A percentile compares a stretch with the other conserved stretches of the same genome.
Conservation (phyloP, 2,888 invertebrate genomes). For the Noctua janthe region DNA sequence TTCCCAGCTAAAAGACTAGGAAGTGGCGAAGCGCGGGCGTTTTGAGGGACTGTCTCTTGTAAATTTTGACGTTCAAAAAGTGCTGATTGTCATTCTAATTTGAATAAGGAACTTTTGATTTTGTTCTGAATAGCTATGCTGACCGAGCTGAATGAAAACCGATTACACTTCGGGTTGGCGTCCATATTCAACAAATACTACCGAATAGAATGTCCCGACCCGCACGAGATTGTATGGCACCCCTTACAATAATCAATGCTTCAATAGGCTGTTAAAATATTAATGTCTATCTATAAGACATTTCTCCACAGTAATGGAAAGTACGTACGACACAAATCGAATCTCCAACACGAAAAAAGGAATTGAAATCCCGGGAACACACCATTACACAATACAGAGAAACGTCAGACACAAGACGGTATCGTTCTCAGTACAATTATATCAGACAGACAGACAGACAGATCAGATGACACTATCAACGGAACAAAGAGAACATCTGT, state of each 20-base stretch:
- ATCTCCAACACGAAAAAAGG: slow-evolving; percentile 7
- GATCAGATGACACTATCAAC: slow-evolving; percentile 43
- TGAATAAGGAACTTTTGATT: neutral
- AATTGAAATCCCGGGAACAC: slow-evolving; percentile 4
- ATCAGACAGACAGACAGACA: slow-evolving; percentile 15
- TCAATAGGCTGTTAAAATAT: slow-evolving; percentile 18
- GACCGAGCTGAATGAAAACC: neutral
- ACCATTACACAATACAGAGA: slow-evolving; percentile 6
- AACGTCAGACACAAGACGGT: slow-evolving; percentile 10
- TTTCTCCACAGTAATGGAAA: slow-evolving; percentile 12
- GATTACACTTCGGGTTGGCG: neutral
- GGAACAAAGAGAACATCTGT: slow-evolving; percentile 44
- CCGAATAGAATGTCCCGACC: neutral
- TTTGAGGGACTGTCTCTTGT: neutral
- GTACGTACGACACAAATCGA: neutral
- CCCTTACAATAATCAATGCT: neutral
- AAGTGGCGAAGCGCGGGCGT: neutral
- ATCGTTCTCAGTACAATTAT: slow-evolving; percentile 30
- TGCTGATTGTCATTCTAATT: neutral
- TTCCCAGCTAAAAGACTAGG: neutral
- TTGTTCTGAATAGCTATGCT: neutral
- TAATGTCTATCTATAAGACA: slow-evolving; percentile 4
- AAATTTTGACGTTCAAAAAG: neutral
- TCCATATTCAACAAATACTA: neutral
- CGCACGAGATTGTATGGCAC: neutral